Base-by-base conservation (phyloP, 2,797 vertebrate species). In the Anniella stebbinsi region DNA sequence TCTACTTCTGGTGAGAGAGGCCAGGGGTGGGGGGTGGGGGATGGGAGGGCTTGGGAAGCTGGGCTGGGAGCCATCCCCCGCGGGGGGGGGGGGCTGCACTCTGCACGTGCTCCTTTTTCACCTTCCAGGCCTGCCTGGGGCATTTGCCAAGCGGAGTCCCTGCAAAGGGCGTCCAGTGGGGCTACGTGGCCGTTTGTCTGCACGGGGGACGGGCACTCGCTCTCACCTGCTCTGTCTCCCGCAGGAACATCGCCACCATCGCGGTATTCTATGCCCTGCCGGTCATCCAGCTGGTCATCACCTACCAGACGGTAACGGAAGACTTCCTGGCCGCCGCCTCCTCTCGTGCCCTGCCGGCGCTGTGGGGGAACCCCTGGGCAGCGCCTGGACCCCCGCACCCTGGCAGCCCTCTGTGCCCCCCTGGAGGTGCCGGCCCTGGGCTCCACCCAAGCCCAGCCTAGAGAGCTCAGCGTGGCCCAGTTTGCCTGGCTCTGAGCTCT, bases 251-350 rank as follows among this genome's bases (percentile, higher is more conserved):
- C 0, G 97, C 98, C 88, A 99, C 99, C 36, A 99, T 99, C 0
- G 99, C 98, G 0, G 98, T 99, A 87, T 99, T 99, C 96, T 99
- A 99, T 0, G 99, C 99, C 4, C 97, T 99, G 84, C 99, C 99
- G 0, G 99, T 99, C 91, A 91, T 99, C 92, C 99, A 99, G 97
- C 97, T 99, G 57, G 99, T 99, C 94, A 99, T 99, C 97, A 99
- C 99, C 82, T 99, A 99, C 96, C 99, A 99, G 97, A 99, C 98
- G 92, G 99, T 99, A 96, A 96, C 95, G 0, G 57, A 5, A 3
- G 1, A 0, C 54, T 12, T 12, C 28, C 81, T 1, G 1, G 30
- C 11, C 33, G 1, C 17, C 66, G 17, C 23, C 12, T n/a, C n/a
- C n/a, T n/a, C n/a, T n/a, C n/a, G n/a, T 2, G 11, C 2, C 18